Evolutionary conservation across 2,113 vertebrate species (phyloP).

Genomic region (Nerophis lumbriciformis): DNA sequence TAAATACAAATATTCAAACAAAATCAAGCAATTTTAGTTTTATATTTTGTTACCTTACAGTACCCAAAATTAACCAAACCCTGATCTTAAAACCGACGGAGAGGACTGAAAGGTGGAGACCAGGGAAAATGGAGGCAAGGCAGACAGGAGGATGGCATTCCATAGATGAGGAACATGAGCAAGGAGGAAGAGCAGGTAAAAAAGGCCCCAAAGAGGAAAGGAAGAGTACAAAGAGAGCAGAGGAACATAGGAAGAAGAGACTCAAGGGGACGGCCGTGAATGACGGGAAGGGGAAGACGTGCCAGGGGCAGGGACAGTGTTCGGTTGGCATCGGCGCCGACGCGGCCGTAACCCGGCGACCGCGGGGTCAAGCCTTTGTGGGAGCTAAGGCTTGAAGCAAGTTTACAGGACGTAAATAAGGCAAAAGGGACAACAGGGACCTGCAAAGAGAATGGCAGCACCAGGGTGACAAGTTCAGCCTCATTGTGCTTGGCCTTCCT

Average conservation of each 20-base stretch:
- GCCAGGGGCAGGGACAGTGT: constrained; percentile 30
- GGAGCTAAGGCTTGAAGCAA: constrained; percentile 49
- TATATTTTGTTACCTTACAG: no score
- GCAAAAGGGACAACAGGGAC: constrained; percentile 48
- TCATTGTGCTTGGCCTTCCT: constrained; percentile 52
- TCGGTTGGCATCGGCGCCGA: constrained; percentile 51
- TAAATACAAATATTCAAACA: no score
- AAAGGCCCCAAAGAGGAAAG: background rate
- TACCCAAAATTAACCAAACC: no score
- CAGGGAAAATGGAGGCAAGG: background rate
- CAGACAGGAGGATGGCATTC: background rate
- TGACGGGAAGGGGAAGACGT: constrained; percentile 20
- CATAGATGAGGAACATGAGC: background rate
- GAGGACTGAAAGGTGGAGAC: background rate
- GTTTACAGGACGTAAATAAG: constrained; percentile 64
- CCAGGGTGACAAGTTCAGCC: constrained; percentile 53
- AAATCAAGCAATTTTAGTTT: no score
- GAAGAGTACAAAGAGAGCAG: constrained; percentile 4
- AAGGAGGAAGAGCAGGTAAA: background rate
- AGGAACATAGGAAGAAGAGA: constrained; percentile 11
- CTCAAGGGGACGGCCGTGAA: constrained; percentile 23
- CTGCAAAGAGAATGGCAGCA: constrained; percentile 38
- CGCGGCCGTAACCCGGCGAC: constrained; percentile 47
- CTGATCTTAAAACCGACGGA: no score
- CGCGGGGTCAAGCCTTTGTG: constrained; percentile 60